Base-by-base conservation (phyloP, 2,888 invertebrate species). In the Mythimna lalbum region DNA sequence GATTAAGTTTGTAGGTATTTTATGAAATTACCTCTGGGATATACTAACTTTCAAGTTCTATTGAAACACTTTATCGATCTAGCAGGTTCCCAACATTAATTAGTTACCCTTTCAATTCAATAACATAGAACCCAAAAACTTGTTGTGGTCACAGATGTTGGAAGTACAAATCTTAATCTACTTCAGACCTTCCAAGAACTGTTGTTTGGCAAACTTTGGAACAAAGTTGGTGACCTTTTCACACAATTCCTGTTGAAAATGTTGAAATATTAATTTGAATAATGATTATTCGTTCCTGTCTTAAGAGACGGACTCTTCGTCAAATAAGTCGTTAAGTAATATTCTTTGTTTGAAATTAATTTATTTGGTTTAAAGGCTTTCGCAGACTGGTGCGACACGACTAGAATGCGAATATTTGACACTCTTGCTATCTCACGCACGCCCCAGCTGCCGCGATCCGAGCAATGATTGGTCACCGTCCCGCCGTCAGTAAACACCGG, bases 91-190 rank as follows among this genome's bases (percentile, higher is more conserved):
- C n/a, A 60, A 73, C 57, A 75, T 77, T 73, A 85, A 85, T 83
- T 83, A 83, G 63, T 70, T 66, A 59, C 52, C 62, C 63, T 50
- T 67, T 63, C 61, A 66, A 39, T 77, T 62, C 60, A 63, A 69
- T 63, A 71, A 65, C 43, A 49, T 60, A 21, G 63, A 68, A 76
- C 79, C 76, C 71, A 72, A 86, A 86, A 73, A 78, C 69, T 81
- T 72, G 74, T 74, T 73, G 70, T 74, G 79, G 86, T 75, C 78
- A 69, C 84, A 84, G 86, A 80, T 80, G 80, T 69, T 69, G 61
- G 60, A 74, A 73, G 68, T 70, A 59, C 70, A 82, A 84, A 63
- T 65, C 79, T 56, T 78, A 81, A 78, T 82, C 65, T 73, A 81
- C 67, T 83, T 65, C 64, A 69, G 68, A 80, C 78, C 73, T 80